Conservation (phyloP, 2,797 vertebrate genomes). For the Muscicapa comitata region DNA sequence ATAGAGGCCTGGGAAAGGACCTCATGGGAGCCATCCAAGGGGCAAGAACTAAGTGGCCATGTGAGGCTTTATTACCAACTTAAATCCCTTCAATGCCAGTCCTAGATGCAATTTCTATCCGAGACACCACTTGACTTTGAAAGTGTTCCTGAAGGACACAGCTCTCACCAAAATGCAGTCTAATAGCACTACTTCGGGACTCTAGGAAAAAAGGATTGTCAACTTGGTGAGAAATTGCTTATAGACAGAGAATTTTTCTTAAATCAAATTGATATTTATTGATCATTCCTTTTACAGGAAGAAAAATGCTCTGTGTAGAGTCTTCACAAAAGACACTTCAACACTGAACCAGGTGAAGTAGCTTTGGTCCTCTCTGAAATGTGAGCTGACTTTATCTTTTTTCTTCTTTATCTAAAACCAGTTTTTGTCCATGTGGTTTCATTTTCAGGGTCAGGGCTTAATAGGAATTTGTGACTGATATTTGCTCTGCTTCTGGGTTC, state of each 20-base stretch:
- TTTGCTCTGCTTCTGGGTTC: neutral
- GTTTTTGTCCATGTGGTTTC: neutral
- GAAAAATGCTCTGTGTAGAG: neutral
- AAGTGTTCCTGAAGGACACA: neutral
- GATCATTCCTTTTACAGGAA: neutral
- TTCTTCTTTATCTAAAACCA: neutral
- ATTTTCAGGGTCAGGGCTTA: neutral
- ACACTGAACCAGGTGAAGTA: neutral
- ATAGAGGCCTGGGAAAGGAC: neutral
- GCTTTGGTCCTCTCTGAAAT: neutral
- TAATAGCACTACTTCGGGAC: neutral
- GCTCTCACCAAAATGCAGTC: neutral
- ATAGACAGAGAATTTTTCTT: neutral
- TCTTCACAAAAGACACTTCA: neutral
- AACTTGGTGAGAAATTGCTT: neutral
- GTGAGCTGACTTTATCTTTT: neutral
- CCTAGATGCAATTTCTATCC: neutral
- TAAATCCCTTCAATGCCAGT: neutral
- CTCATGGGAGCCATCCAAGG: neutral
- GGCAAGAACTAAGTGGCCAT: neutral
- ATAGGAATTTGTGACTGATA: neutral
- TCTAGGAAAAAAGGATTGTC: neutral
- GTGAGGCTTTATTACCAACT: neutral
- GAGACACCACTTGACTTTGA: neutral
- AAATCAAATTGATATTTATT: neutral